Evolutionary conservation across 2,888 invertebrate species (phyloP).

Genomic region (Leptinotarsa rubiginosa): DNA sequence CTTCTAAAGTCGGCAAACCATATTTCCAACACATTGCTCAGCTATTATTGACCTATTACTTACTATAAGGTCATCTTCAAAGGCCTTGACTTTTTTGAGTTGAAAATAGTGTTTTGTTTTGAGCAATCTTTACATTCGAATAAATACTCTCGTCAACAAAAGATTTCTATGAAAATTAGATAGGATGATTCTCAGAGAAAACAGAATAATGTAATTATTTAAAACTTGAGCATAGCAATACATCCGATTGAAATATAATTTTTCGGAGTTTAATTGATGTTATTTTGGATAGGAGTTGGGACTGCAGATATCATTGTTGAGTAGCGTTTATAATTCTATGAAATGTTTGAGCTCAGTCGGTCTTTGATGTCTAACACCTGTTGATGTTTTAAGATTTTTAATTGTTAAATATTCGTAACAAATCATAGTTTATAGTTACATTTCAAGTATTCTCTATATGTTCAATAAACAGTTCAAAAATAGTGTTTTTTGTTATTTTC

Average conservation of each 20-base stretch:
- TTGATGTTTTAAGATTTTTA: constrained; percentile 48
- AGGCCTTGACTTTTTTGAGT: too few species aligned
- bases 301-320: constrained; percentile 43
- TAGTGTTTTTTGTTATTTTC: constrained; percentile 32
- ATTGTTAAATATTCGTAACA: constrained; percentile 47
- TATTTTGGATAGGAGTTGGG: constrained; percentile 33
- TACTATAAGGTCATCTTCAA: too few species aligned
- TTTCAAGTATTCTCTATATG: constrained; percentile 48
- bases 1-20: too few species aligned
- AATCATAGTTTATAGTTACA: constrained; percentile 48
- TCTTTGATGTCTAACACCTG: constrained; percentile 47
- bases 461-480: constrained; percentile 42
- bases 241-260: neutral
- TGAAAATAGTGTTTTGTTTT: too few species aligned
- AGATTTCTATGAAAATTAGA: too few species aligned
- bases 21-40: too few species aligned
- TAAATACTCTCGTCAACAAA: too few species aligned
- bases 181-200: too few species aligned
- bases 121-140: too few species aligned
- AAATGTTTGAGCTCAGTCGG: constrained; percentile 43
- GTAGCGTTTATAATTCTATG: constrained; percentile 40
- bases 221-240: too few species aligned
- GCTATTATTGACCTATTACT: too few species aligned
- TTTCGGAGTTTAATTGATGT: neutral
- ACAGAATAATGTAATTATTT: too few species aligned